Evolutionary conservation across 1,140 invertebrate species (phyloP), one percentile per base, ranked within the genome.

Genomic region (Platorchestia sp.): DNA sequence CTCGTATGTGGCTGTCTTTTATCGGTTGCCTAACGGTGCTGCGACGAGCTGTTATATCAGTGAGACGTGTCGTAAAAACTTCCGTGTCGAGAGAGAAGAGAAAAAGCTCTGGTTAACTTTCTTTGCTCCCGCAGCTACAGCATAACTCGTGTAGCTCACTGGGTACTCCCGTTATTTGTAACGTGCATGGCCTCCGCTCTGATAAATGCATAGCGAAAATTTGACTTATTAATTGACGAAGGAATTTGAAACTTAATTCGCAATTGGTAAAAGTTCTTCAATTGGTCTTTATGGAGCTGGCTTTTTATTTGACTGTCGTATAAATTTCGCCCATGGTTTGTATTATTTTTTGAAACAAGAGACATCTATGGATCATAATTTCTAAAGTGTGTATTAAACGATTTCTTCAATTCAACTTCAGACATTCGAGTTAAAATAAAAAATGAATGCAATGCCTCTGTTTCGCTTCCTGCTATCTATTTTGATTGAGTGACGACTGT

Each of bases 41-140:
- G 87, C 10, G 87, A 45, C 41, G 87, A 90, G 87, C 87, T 90
- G 87, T 90, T 90, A 90, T 90, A 90, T 90, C 87, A 90, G 41
- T 90, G 87, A 90, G 87, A 42, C 87, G 87, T 90, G 44, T 75
- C 59, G 59, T 75, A 75, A 75, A 75, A 75, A 75, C 59, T 10
- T 75, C 59, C 14, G 59, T 36, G 7, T 14, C 59, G 59, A 27
- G 59, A 75, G 59, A 75, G 36, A 75, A 75, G 10, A 75, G 59
- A 75, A 75, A 75, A 75, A 36, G 36, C 7, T 75, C 59, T 27
- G 27, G 59, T 75, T 75, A 75, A 75, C 59, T 75, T 75, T 75
- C 59, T 75, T 75, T 75, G 59, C 59, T 75, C 59, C 14, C 36
- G 59, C 59, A 75, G 59, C 27, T 75, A 75, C 14, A 36, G 59